These are phyloP conservation scores for Malacoraja senta DNA, from an alignment of 2,797 vertebrate species.

Conservation along the genomic window DNA sequence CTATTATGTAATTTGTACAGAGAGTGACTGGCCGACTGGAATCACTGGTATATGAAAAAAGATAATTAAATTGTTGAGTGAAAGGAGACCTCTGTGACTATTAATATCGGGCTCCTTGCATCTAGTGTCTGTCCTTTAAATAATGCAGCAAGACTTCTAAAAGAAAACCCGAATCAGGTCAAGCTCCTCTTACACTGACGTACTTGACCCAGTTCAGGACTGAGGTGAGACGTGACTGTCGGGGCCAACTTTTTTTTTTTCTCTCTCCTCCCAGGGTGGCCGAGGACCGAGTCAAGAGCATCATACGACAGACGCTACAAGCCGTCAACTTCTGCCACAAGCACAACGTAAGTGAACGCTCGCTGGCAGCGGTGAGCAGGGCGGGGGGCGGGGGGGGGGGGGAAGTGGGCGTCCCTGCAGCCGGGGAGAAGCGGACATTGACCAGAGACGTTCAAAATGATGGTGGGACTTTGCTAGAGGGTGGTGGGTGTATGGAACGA, in stretches of 20 bases:
- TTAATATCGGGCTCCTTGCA: background rate
- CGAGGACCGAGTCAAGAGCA: slow-evolving; percentile 76
- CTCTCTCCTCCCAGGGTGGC: slow-evolving; percentile 64
- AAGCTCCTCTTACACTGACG: background rate
- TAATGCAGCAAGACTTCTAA: slow-evolving; percentile 12
- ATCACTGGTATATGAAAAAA: background rate
- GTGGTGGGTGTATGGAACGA: too few relatives aligned
- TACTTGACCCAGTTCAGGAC: background rate
- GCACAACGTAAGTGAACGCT: slow-evolving; percentile 63
- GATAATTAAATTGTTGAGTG: background rate
- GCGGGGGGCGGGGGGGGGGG: too few relatives aligned
- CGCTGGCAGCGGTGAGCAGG: too few relatives aligned
- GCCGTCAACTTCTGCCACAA: slow-evolving; percentile 91
- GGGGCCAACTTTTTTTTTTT: background rate
- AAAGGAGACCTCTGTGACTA: slow-evolving; percentile 17
- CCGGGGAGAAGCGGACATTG: too few relatives aligned
- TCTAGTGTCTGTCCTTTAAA: background rate
- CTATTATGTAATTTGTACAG: background rate
- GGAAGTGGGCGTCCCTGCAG: too few relatives aligned
- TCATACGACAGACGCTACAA: slow-evolving; percentile 86
- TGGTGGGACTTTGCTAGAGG: too few relatives aligned
- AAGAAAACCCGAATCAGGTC: background rate
- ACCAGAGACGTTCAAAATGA: too few relatives aligned
- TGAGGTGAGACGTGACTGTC: background rate
- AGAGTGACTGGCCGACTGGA: background rate